Evolutionary conservation across 2,888 invertebrate genomes (phyloP), one percentile per base, ranked within the genome.

Genomic region (Torymus auratus): DNA sequence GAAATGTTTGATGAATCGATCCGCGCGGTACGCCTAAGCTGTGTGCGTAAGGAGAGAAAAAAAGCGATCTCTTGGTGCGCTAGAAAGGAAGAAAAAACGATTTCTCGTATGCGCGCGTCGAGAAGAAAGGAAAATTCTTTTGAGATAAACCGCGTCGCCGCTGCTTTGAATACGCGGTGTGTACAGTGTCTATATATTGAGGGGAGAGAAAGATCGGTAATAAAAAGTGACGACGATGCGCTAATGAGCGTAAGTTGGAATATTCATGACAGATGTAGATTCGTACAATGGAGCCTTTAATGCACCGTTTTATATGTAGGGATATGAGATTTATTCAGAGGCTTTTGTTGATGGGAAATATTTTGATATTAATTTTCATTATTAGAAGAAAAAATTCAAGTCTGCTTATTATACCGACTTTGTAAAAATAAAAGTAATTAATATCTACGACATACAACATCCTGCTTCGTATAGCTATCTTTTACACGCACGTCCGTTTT

Each of bases 1-100:
- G 76, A 75, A 78, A 72, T 70, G 20, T 78, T 82, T 82, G 82
- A 80, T 78, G 74, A 82, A 82, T 80, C 79, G 79, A 5, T 41
- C 13, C 55, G 50, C 28, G 14, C 20, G 20, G 20, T 20, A 2
- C 20, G 2, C 7, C 41, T 41, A 41, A 41, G 41, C 41, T 41
- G 41, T 41, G 41, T 41, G 7, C 41, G 41, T 41, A 41, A 41
- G 41, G 41, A 7, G 41, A 41, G 41, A 41, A 41, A 41, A 41
- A 41, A 41, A 28, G 7, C 41, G 41, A 41, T 41, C 7, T 41
- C 41, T 41, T 7, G 41, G 41, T 41, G 41, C 41, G 28, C 41
- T 28, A 20, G 55, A 53, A 67, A n/a, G 56, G 13, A 67, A 65
- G 41, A 70, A 60, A 70, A 17, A 50, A 53, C 5, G 56, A 11